A percentile compares a stretch with the other conserved stretches of the same genome.
phyloP scores from a whole-genome alignment of 2,888 invertebrate genomes.

The Standfussiana lucernea region DNA sequence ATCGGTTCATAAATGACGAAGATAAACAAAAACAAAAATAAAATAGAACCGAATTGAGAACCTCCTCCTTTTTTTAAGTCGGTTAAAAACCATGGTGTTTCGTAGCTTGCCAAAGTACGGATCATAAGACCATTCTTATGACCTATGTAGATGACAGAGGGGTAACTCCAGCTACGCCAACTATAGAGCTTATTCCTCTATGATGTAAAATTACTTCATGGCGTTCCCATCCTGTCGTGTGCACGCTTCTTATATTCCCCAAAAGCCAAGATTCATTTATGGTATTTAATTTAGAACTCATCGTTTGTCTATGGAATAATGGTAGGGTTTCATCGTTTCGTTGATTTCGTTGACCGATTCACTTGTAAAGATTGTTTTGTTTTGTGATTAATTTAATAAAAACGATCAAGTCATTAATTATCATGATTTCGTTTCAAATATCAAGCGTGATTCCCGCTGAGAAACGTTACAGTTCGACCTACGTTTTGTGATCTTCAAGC shows the following conservation, averaged over 20 bases:
- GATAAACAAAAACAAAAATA: too few species aligned
- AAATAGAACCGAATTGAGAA: too few species aligned
- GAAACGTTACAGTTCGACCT: slow-evolving; percentile 74
- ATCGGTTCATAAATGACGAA: too few species aligned
- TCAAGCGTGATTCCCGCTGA: slow-evolving; percentile 72
- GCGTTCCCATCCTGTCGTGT: not conserved
- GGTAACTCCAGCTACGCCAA: not conserved
- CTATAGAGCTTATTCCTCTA: not conserved
- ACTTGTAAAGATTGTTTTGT: slow-evolving; percentile 86
- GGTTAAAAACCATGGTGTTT: too few species aligned
- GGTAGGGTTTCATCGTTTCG: slow-evolving; percentile 85
- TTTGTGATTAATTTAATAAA: slow-evolving; percentile 84
- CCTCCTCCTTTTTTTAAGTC: too few species aligned
- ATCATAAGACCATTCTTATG: too few species aligned
- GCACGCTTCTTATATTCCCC: not conserved
- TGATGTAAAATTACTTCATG: not conserved
- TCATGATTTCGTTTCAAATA: slow-evolving; percentile 80
- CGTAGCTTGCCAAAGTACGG: too few species aligned
- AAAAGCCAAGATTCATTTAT: slow-evolving; percentile 21
- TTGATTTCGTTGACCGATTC: slow-evolving; percentile 85
- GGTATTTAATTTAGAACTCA: slow-evolving; percentile 30
- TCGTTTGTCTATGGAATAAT: slow-evolving; percentile 75
- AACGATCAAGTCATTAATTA: slow-evolving; percentile 77
- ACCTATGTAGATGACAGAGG: too few species aligned
- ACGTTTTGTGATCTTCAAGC: slow-evolving; percentile 86